Evolutionary conservation across 2,888 invertebrate genomes (phyloP).

Genomic region (Drosophila anceps): DNA sequence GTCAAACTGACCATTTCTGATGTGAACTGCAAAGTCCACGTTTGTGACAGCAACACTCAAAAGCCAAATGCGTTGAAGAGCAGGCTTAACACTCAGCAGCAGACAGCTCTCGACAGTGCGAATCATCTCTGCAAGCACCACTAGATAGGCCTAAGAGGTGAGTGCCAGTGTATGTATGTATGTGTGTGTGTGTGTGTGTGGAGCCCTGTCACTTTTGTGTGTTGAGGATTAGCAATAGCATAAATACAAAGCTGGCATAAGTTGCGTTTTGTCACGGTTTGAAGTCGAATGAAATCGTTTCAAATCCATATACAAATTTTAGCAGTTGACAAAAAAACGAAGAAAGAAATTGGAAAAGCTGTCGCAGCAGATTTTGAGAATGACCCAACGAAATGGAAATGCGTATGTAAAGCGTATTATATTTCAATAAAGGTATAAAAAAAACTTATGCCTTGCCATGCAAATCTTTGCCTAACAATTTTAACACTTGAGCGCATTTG

Average conservation of each 20-base stretch:
- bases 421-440: constrained; percentile 73
- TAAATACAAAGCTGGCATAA: constrained; percentile 67
- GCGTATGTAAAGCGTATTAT: constrained; percentile 63
- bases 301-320: constrained; percentile 27
- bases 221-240: constrained; percentile 63
- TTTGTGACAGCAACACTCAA: constrained; percentile 67
- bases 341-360: constrained; percentile 39
- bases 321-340: constrained; percentile 13
- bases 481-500: constrained; percentile 74
- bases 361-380: constrained; percentile 24
- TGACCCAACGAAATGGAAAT: constrained; percentile 53
- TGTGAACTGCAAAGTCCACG: constrained; percentile 40
- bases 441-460: constrained; percentile 58
- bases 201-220: constrained; percentile 15
- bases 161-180: constrained; percentile 1
- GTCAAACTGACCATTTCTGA: constrained; percentile 50
- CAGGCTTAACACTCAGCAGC: constrained; percentile 60
- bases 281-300: constrained; percentile 36
- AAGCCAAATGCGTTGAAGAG: constrained; percentile 52
- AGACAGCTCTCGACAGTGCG: constrained; percentile 35
- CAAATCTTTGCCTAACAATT: constrained; percentile 75
- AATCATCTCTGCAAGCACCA: constrained; percentile 1
- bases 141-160: constrained; percentile 23
- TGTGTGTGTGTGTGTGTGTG: constrained; percentile 11
- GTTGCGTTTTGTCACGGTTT: constrained; percentile 77